Percentiles rank a stretch among this genome's conserved stretches.
Evolutionary conservation across 64 coral and sea anemone species (phyloP).

Genomic region (Orbicella faveolata): DNA sequence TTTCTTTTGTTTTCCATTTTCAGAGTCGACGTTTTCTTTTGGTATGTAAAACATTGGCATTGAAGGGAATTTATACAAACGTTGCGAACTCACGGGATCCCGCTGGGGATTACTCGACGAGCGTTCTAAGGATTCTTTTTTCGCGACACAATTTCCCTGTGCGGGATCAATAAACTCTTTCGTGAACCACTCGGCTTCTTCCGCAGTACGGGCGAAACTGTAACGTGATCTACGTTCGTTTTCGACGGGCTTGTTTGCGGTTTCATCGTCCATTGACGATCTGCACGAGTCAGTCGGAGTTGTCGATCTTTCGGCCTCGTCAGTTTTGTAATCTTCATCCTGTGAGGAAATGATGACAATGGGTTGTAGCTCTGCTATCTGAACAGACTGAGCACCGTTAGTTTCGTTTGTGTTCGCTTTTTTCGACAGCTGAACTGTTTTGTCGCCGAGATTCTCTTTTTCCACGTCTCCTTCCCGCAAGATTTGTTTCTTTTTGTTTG

Average conservation of each 20-base stretch:
- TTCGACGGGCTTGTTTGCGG: background rate
- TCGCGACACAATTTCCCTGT: background rate
- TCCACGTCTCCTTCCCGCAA: background rate
- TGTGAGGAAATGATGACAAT: background rate
- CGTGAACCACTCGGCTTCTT: slow-evolving; percentile 13
- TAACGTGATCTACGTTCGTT: background rate
- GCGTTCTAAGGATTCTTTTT: slow-evolving; percentile 2
- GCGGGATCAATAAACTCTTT: background rate
- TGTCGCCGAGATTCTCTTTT: background rate
- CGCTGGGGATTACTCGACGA: slow-evolving; percentile 2
- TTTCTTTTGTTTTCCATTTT: background rate
- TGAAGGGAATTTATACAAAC: slow-evolving; percentile 36
- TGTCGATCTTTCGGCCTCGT: background rate
- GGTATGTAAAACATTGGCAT: slow-evolving; percentile 39
- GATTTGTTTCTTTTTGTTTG: slow-evolving; percentile 32
- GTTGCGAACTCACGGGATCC: background rate
- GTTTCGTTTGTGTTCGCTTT: background rate
- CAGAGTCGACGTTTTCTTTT: background rate
- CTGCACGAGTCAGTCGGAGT: background rate
- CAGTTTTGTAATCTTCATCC: slow-evolving; percentile 1
- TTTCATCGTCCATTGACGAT: background rate
- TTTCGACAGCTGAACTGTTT: background rate
- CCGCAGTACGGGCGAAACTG: slow-evolving; percentile 15
- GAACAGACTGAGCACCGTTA: background rate
- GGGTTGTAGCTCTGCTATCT: background rate